A percentile compares a stretch with the other conserved stretches of the same genome.
phyloP scores from a whole-genome alignment of 2,113 vertebrate genomes.

The Turnix velox region DNA sequence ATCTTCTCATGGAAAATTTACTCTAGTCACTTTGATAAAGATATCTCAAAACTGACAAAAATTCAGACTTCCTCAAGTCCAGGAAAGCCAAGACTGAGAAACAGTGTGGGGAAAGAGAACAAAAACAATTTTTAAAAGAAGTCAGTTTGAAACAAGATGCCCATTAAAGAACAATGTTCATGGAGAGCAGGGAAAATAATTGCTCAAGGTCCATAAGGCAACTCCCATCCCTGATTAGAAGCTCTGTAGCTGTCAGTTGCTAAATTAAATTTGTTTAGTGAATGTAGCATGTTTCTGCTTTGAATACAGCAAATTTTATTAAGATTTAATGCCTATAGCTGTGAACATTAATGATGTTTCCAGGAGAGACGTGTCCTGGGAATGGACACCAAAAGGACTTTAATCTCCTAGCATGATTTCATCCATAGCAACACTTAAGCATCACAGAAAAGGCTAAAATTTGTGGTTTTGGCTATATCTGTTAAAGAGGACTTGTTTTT shows the following conservation, averaged over 20 bases:
- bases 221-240: background rate
- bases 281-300: background rate
- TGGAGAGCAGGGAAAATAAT: background rate
- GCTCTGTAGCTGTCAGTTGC: background rate
- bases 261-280: background rate
- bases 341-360: background rate
- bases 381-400: accelerated
- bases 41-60: background rate
- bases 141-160: background rate
- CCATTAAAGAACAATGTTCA: background rate
- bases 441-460: background rate
- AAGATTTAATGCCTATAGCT: background rate
- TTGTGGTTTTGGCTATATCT: background rate
- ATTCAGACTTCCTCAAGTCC: background rate
- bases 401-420: background rate
- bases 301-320: background rate
- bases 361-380: background rate
- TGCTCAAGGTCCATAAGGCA: background rate
- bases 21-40: background rate
- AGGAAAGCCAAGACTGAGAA: background rate
- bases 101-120: background rate
- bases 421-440: background rate
- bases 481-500: background rate
- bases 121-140: background rate
- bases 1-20: background rate